phyloP scores from a whole-genome alignment of 1,140 invertebrate species.

The Diachasma alloeum region DNA sequence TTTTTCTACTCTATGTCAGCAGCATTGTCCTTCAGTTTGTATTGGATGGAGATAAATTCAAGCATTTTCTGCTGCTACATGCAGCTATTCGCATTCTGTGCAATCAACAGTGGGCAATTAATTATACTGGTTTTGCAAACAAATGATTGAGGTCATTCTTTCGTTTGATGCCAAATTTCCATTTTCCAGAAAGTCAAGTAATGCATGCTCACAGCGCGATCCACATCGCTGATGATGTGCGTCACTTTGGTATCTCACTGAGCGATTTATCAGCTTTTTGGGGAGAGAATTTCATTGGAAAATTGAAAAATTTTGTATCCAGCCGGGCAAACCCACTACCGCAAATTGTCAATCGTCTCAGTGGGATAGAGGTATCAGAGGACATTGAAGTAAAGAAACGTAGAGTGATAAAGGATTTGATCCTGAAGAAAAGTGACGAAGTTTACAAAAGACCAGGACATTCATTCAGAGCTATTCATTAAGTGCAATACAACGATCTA shows the following conservation, averaged over 20 bases:
- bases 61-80: constrained; percentile 16
- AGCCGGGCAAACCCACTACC: neutral
- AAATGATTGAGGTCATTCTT: constrained; percentile 20
- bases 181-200: constrained; percentile 23
- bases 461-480: neutral
- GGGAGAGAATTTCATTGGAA: too few relatives aligned
- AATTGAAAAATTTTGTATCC: neutral
- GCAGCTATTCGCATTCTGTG: constrained; percentile 5
- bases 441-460: too few relatives aligned
- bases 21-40: neutral
- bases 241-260: too few relatives aligned
- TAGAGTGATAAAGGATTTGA: too few relatives aligned
- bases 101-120: neutral
- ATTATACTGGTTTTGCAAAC: neutral
- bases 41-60: neutral
- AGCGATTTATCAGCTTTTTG: too few relatives aligned
- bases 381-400: neutral
- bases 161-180: constrained; percentile 17
- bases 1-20: too few relatives aligned
- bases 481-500: neutral
- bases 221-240: neutral
- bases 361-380: neutral
- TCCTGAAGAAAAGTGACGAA: too few relatives aligned
- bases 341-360: neutral
- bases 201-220: constrained; percentile 37